phyloP scores from a whole-genome alignment of 2,888 invertebrate genomes.

The Cryptocheilus praepositus region DNA sequence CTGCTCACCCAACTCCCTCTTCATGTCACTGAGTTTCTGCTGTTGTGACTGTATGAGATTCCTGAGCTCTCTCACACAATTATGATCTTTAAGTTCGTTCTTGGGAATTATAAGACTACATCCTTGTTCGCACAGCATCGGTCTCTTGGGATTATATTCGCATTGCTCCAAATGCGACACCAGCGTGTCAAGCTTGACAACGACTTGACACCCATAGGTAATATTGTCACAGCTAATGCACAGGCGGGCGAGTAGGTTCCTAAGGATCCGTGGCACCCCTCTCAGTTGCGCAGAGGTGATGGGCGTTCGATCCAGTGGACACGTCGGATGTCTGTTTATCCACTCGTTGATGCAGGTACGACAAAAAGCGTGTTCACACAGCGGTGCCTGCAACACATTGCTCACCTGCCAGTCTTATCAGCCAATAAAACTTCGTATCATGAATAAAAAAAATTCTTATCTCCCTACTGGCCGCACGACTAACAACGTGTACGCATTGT shows the following conservation, averaged over 20 bases:
- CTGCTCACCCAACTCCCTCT: conserved; percentile 90
- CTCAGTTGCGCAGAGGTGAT: conserved; percentile 92
- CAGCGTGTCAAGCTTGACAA: conserved; percentile 91
- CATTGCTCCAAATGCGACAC: conserved; percentile 93
- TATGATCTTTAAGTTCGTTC: conserved; percentile 95
- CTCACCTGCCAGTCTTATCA: conserved; percentile 66
- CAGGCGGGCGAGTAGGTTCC: conserved; percentile 92
- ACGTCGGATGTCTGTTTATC: conserved; percentile 94
- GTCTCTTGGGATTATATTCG: conserved; percentile 95
- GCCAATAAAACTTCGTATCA: conserved; percentile 26
- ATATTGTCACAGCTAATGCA: conserved; percentile 95
- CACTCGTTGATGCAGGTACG: conserved; percentile 95
- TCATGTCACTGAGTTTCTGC: conserved; percentile 89
- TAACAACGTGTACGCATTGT: too few relatives aligned
- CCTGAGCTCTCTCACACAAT: conserved; percentile 92
- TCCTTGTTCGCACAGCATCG: conserved; percentile 94
- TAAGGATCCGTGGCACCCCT: conserved; percentile 93
- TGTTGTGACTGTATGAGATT: conserved; percentile 90
- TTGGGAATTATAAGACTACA: conserved; percentile 96
- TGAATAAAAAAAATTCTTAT: too few relatives aligned
- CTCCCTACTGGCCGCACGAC: too few relatives aligned
- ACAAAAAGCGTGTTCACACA: conserved; percentile 98
- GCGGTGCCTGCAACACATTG: conserved; percentile 84
- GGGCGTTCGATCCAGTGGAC: conserved; percentile 94
- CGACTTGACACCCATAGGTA: conserved; percentile 88